These are phyloP conservation scores for Acanthiza pusilla DNA, from an alignment of 2,797 vertebrate genomes.

Conservation along the genomic window DNA sequence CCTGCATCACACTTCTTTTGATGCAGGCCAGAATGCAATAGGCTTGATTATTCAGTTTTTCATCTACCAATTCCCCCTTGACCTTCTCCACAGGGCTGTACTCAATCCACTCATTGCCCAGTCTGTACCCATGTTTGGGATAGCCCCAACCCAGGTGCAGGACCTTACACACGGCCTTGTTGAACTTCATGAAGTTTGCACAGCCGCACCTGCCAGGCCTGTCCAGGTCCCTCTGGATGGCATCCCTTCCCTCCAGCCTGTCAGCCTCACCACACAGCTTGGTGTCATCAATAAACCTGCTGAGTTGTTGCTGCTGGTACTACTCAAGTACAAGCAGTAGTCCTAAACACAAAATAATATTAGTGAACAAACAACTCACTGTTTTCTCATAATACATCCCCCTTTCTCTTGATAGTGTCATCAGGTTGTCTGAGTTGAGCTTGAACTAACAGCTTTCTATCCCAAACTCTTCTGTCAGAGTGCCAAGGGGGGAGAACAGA, in stretches of 20 bases:
- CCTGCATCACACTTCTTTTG: not conserved
- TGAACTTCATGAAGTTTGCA: not conserved
- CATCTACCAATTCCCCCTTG: not conserved
- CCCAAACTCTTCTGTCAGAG: not conserved
- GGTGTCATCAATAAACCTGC: not conserved
- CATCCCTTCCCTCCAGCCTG: not conserved
- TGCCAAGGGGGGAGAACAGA: not conserved
- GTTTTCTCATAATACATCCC: not conserved
- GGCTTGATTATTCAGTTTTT: not conserved
- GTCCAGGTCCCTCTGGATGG: not conserved
- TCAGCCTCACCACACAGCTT: rapidly evolving
- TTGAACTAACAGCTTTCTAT: not conserved
- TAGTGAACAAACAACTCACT: not conserved
- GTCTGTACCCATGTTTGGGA: not conserved
- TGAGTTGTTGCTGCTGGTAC: not conserved
- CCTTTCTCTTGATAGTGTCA: not conserved
- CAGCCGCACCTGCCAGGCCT: not conserved
- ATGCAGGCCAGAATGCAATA: not conserved
- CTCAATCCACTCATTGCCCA: not conserved
- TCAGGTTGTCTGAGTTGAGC: not conserved
- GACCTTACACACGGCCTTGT: not conserved
- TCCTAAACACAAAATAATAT: not conserved
- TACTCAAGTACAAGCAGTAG: not conserved
- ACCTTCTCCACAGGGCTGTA: not conserved
- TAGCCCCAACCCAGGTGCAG: not conserved